A percentile compares a stretch with the other conserved stretches of the same genome.
phyloP scores from a whole-genome alignment of 2,113 vertebrate genomes.

The Struthidea cinerea region DNA sequence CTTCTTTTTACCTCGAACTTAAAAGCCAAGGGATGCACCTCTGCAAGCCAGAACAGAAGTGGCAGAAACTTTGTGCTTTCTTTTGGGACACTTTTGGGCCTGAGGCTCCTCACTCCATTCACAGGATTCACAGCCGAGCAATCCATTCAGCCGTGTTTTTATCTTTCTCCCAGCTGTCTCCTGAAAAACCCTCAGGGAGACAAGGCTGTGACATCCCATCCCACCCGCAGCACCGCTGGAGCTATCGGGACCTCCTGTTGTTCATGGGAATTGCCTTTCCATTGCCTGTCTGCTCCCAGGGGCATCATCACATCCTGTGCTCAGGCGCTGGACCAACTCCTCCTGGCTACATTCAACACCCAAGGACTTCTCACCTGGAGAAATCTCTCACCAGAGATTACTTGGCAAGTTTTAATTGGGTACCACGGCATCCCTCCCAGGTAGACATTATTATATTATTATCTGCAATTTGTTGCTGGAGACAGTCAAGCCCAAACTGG shows the following conservation, averaged over 20 bases:
- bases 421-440: background rate
- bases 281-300: background rate
- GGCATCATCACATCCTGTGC: background rate
- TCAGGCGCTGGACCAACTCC: fast-evolving
- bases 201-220: background rate
- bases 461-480: background rate
- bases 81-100: background rate
- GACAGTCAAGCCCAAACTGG: background rate
- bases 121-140: fast-evolving
- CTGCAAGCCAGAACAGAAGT: background rate
- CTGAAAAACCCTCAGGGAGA: background rate
- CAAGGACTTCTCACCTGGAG: background rate
- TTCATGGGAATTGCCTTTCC: background rate
- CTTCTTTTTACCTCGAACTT: background rate
- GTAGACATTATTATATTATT: background rate
- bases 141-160: background rate
- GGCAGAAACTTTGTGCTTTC: background rate
- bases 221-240: background rate
- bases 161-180: background rate
- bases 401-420: background rate
- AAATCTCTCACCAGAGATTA: background rate
- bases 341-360: background rate
- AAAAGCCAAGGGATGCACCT: background rate
- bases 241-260: fast-evolving
- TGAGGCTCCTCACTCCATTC: background rate